Evolutionary conservation across 2,888 invertebrate genomes (phyloP).

Genomic region (Cynaeus angustus): DNA sequence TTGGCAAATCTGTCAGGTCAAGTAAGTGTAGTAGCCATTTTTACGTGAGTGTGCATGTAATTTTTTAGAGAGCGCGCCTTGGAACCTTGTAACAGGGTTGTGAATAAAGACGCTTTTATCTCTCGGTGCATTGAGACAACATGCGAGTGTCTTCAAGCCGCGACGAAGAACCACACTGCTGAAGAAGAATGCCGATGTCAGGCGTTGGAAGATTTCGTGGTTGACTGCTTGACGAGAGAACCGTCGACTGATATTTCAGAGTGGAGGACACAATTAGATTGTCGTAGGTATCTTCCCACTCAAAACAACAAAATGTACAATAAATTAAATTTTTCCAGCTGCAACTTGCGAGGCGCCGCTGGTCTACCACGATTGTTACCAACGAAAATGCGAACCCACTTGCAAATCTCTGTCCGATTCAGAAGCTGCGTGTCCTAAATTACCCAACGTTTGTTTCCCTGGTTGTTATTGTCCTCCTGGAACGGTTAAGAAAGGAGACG

Average conservation of each 20-base stretch:
- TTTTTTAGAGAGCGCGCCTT: conserved; percentile 70
- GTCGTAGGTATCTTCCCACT: conserved; percentile 75
- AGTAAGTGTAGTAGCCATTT: conserved; percentile 70
- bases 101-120: conserved; percentile 81
- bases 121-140: conserved; percentile 84
- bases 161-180: conserved; percentile 57
- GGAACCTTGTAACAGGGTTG: conserved; percentile 76
- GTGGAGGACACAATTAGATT: conserved; percentile 83
- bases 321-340: conserved; percentile 70
- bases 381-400: conserved; percentile 84
- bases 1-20: conserved; percentile 81
- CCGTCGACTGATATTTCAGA: conserved; percentile 78
- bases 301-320: conserved; percentile 7
- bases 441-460: conserved; percentile 82
- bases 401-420: conserved; percentile 78
- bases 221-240: conserved; percentile 81
- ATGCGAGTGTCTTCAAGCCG: conserved; percentile 80
- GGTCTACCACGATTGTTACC: conserved; percentile 88
- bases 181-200: conserved; percentile 79
- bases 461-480: conserved; percentile 92
- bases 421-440: conserved; percentile 76
- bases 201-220: conserved; percentile 81
- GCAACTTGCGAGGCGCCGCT: conserved; percentile 83
- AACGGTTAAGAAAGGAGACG: conserved; percentile 78
- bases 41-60: not conserved